Evolutionary conservation across 1,140 invertebrate species (phyloP), one percentile per base, ranked within the genome.

Genomic region (Ceratoteleas bidentatus): DNA sequence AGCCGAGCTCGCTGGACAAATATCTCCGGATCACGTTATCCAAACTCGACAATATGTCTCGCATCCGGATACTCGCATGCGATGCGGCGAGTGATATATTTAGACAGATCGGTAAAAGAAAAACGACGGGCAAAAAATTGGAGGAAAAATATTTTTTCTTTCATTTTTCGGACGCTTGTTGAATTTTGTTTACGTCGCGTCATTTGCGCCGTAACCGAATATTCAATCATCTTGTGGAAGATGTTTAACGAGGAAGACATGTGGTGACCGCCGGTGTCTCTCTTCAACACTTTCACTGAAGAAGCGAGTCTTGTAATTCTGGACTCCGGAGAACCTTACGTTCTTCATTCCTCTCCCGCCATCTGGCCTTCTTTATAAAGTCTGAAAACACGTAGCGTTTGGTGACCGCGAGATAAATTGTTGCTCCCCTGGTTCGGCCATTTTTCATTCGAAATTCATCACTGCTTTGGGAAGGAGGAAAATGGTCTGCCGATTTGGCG

Each of bases 201-300:
- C 53, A 52, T 47, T 68, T 33, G n/a, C 14, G 10, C 16, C 32
- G 32, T 3, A 10, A 9, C 49, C 33, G 14, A 40, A 58, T 45
- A 47, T 49, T 50, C 66, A 70, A 56, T 58, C 66, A 70, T 24
- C 50, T n/a, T 32, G 14, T 60, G 3, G 34, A 52, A 65, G 50
- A 72, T 72, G 34, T 34, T 70, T 74, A 65, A 74, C 60, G 54
- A 75, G 62, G 72, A 75, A 75, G 72, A 64, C 56, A 53, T 61
- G 61, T 68, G 60, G 36, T 45, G 14, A 52, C 64, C 50, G 36
- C 24, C 32, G 57, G 64, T 50, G 40, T 68, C 64, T 76, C 43
- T 68, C 54, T 66, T 60, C 72, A 65, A 66, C 56, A 75, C 72
- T 75, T 75, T 75, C 72, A 75, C 72, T 75, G 64, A 76, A 61